Evolutionary conservation across 2,797 vertebrate genomes (phyloP), one percentile per base, ranked within the genome.

Genomic region (Cetoscarus ocellatus): DNA sequence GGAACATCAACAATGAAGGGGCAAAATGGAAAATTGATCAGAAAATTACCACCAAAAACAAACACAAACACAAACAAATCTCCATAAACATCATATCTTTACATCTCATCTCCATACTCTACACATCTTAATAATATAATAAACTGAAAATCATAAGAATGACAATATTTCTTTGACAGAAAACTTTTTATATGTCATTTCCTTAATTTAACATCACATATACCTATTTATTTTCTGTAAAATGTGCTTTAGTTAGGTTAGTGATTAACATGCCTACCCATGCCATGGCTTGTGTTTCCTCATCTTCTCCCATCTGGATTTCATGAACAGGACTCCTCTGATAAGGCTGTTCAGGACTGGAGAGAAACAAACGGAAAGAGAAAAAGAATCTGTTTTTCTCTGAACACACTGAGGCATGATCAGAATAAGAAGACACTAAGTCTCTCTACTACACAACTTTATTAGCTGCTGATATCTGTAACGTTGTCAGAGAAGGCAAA

Each of bases 221-320:
- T 27, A 27, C 27, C 27, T 4, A 27, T 79, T 68, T 75, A 79
- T 79, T 17, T 43, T 18, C 55, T 57, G 64, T 69, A 85, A 88
- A 85, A 80, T 59, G 42, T 70, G 61, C 44, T 59, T 36, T 59
- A 77, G 63, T 82, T 75, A 84, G 63, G 80, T 83, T 27, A 27
- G 4, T 27, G 89, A 89, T 87, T 83, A 90, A 85, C 86, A 82
- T 88, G 75, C 86, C 57, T 64, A 65, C 88, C 83, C 82, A 67
- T 78, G 67, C 81, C 67, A 47, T 88, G 82, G 78, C 82, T 80
- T 39, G 52, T 80, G 86, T 89, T 89, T 84, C 80, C 87, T 90
- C 85, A 82, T 87, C 75, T 84, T 58, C 55, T 74, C 73, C 82
- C 90, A 93, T 92, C 91, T 92, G 92, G 87, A 85, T 82, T 82